A percentile compares a stretch with the other conserved stretches of the same genome.
Conservation (phyloP, 1,140 invertebrate genomes). For the Megathymus violae region DNA sequence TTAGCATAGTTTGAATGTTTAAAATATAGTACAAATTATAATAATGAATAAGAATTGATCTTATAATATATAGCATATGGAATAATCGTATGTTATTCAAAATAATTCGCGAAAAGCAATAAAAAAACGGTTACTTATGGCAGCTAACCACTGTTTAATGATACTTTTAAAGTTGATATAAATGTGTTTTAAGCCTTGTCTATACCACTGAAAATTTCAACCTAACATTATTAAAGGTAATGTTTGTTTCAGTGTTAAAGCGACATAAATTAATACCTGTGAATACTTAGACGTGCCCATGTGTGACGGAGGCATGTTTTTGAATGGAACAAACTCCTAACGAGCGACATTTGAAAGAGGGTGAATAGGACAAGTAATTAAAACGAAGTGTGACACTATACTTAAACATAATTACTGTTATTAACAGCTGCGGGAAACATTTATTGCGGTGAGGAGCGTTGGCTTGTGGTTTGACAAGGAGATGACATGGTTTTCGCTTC, state of each 20-base stretch:
- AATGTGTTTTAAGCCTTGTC: no score
- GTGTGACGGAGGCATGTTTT: not conserved
- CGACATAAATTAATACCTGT: not conserved
- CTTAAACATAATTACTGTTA: not conserved
- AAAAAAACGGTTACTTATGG: no score
- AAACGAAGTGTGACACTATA: constrained; percentile 2
- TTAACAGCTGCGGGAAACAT: not conserved
- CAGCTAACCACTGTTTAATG: no score
- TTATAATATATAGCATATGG: no score
- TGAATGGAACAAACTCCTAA: constrained; percentile 4
- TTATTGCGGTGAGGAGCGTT: constrained; percentile 2
- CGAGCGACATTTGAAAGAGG: constrained; percentile 2
- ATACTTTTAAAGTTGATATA: no score
- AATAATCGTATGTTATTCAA: no score
- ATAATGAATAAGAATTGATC: no score
- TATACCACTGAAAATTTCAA: no score
- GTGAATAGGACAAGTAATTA: constrained; percentile 5
- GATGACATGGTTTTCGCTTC: not conserved
- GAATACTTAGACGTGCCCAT: constrained; percentile 4
- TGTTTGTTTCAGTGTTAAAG: not conserved
- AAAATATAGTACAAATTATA: no score
- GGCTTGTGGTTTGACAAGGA: not conserved
- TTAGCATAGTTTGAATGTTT: no score
- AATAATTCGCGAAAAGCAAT: no score
- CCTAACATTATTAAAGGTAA: not conserved